These are phyloP conservation scores for Turdus rufiventris DNA, from an alignment of 2,113 vertebrate species.

Conservation along the genomic window DNA sequence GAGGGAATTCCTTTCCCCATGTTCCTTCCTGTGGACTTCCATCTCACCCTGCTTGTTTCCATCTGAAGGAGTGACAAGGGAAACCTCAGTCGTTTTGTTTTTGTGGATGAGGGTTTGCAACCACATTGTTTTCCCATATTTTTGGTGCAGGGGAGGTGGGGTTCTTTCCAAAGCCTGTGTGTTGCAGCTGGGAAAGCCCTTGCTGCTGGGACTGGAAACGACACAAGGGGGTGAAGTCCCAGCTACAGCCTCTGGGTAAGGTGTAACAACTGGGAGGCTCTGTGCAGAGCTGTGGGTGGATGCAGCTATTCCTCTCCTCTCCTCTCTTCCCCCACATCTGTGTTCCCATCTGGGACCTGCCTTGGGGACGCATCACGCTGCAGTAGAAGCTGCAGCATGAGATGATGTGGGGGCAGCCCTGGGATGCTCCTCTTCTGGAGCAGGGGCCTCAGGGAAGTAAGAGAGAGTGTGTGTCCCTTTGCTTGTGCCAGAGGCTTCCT, in stretches of 20 bases:
- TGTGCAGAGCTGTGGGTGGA: background rate
- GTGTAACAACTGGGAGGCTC: background rate
- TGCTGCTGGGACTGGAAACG: background rate
- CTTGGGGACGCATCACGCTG: background rate
- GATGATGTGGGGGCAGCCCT: fast-evolving
- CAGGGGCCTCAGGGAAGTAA: background rate
- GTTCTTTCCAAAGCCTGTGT: background rate
- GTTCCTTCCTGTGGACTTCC: background rate
- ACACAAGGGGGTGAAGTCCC: background rate
- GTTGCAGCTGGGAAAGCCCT: background rate
- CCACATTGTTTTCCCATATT: background rate
- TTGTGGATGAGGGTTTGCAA: background rate
- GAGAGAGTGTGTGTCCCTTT: background rate
- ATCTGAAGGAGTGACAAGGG: background rate
- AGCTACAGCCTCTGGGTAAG: background rate
- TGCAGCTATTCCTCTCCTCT: background rate
- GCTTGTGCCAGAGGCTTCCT: background rate
- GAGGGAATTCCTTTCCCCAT: background rate
- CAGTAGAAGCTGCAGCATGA: background rate
- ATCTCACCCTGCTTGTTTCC: background rate
- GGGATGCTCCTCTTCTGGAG: background rate
- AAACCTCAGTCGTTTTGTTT: background rate
- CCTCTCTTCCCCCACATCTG: background rate
- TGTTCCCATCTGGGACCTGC: background rate
- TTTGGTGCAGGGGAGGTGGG: background rate